Base-by-base conservation (phyloP, 1,140 invertebrate genomes). In the Heliconius hewitsoni region DNA sequence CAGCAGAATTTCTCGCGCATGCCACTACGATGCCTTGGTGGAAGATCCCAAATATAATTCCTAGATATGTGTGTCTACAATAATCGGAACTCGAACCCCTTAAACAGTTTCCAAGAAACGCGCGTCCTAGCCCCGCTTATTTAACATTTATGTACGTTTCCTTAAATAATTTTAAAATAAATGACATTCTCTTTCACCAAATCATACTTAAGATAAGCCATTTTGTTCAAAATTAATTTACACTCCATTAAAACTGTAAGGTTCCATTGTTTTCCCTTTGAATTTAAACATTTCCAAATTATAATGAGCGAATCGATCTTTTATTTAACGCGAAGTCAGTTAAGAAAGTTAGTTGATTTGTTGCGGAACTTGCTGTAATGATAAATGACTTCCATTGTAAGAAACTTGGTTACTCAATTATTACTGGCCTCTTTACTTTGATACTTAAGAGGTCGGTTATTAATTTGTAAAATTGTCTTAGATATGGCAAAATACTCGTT, bases 341-440 rank as follows among this genome's bases (percentile, higher is more conserved):
- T 74, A n/a, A 75, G 70, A 66, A 74, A 78, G 50, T 34, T 66
- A 78, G 57, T 78, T 52, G 37, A 52, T 52, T 78, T 74, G 77
- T 74, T 75, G 50, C 27, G 66, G 39, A 66, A 74, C 73, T 71
- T 50, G 13, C 60, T 39, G 60, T 75, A 75, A 79, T 79, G 77
- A 79, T 79, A 79, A 79, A 79, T 74, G 71, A 74, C 55, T 74
- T 79, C 34, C 42, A 79, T 79, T 79, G 55, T 74, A n/a, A 71
- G 60, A 30, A 66, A 66, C 23, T 66, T 66, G 27, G 60, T 66
- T 66, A 66, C 9, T 66, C 60, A 66, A 66, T 66, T 66, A 66
- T 30, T 66, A 30, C 23, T 30, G 60, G 55, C 55, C n/a, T 30
- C 60, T 30, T 66, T 30, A 23, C 3, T 66, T 30, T 66, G 60